Conservation (phyloP, 2,888 invertebrate genomes). For the Dryobota labecula region DNA sequence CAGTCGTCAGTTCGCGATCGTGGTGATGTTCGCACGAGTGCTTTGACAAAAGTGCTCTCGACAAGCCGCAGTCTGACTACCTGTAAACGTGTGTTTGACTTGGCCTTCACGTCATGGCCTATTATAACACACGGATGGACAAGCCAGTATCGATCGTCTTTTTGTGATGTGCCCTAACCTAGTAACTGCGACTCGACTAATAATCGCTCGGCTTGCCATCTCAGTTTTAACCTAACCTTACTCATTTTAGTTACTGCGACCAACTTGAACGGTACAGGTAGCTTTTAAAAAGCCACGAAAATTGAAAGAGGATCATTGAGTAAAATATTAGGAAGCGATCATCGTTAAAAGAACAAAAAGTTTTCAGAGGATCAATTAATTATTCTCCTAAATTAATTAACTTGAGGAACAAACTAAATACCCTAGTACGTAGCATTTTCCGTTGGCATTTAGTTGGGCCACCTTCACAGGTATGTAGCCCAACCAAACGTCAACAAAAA, state of each 20-base stretch:
- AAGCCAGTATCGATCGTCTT: neutral
- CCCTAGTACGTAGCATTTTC: no score
- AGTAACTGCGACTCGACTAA: neutral
- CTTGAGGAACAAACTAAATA: neutral
- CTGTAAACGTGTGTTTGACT: neutral
- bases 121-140: neutral
- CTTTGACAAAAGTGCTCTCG: neutral
- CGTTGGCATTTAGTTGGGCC: no score
- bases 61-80: no score
- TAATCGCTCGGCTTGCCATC: neutral
- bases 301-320: neutral
- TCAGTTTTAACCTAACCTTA: neutral
- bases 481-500: no score
- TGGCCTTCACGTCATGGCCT: neutral
- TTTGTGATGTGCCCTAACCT: neutral
- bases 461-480: no score
- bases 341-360: neutral
- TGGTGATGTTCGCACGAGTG: neutral
- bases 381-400: conserved; percentile 3
- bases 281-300: neutral
- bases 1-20: neutral
- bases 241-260: neutral
- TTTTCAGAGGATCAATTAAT: neutral
- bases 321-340: neutral
- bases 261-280: neutral